Conservation (phyloP, 2,113 vertebrate genomes). For the Argyrosomus japonicus region DNA sequence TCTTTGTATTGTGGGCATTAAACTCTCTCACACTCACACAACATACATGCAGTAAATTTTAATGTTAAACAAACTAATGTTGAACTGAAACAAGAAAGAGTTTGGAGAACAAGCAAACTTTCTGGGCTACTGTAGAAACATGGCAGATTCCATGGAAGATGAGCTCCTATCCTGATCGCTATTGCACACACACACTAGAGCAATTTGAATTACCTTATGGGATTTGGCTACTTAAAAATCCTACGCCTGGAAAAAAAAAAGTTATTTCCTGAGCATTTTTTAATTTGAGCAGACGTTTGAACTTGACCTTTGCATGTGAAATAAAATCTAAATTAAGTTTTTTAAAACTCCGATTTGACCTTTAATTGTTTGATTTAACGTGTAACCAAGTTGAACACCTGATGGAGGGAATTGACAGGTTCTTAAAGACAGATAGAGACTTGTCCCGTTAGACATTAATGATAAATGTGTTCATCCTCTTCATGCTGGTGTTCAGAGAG, state of each 20-base stretch:
- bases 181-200: too few species aligned
- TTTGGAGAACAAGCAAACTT: too few species aligned
- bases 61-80: not conserved
- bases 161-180: too few species aligned
- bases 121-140: too few species aligned
- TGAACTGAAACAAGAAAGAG: not conserved
- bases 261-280: too few species aligned
- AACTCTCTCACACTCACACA: not conserved
- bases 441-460: constrained; percentile 1
- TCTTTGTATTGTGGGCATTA: not conserved
- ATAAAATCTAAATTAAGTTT: not conserved
- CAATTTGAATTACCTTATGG: not conserved
- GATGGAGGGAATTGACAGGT: not conserved
- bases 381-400: not conserved
- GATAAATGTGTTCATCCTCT: not conserved
- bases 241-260: too few species aligned
- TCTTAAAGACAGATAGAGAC: constrained; percentile 1
- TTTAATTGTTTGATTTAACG: not conserved
- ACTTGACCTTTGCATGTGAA: not conserved
- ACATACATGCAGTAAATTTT: not conserved
- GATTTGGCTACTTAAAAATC: not conserved
- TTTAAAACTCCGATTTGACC: not conserved
- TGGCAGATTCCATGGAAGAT: too few species aligned
- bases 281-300: not conserved
- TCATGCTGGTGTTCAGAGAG: not conserved